phyloP scores from a whole-genome alignment of 2,888 invertebrate species.

The Ormyrus rosae region DNA sequence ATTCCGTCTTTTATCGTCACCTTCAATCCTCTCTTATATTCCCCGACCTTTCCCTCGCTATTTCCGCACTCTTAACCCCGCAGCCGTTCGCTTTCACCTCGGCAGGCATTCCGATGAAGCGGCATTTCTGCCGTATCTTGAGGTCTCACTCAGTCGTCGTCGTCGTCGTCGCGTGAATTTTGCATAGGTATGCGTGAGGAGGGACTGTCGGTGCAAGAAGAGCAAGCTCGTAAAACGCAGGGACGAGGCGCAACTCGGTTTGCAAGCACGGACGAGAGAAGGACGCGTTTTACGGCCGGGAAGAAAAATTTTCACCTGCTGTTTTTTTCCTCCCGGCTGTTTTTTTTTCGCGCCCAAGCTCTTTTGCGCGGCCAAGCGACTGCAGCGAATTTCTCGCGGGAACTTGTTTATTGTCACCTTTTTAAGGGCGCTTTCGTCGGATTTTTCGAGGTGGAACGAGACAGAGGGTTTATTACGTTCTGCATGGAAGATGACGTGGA shows the following conservation, averaged over 20 bases:
- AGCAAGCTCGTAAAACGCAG: conserved; percentile 37
- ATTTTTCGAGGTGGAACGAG: no score
- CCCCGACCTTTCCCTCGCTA: neutral
- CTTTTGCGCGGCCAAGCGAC: neutral
- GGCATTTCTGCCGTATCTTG: neutral
- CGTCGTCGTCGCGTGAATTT: no score
- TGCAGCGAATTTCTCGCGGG: no score
- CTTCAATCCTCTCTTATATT: conserved; percentile 11
- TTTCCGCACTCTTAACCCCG: neutral
- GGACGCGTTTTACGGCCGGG: conserved; percentile 8
- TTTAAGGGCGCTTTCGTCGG: no score
- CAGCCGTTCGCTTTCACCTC: neutral
- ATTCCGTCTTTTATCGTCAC: conserved; percentile 7
- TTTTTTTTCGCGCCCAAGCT: neutral
- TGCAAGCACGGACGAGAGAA: conserved; percentile 8
- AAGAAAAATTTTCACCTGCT: conserved; percentile 9
- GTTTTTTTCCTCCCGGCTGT: neutral
- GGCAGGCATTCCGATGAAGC: neutral
- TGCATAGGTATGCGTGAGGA: neutral
- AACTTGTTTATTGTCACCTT: no score
- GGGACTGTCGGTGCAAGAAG: neutral
- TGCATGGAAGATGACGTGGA: no score
- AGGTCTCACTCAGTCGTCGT: neutral
- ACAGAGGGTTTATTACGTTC: no score
- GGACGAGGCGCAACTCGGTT: neutral